A percentile compares a stretch with the other conserved stretches of the same genome.
Evolutionary conservation across 1,140 invertebrate genomes (phyloP).

Genomic region (Pararge aegeria): DNA sequence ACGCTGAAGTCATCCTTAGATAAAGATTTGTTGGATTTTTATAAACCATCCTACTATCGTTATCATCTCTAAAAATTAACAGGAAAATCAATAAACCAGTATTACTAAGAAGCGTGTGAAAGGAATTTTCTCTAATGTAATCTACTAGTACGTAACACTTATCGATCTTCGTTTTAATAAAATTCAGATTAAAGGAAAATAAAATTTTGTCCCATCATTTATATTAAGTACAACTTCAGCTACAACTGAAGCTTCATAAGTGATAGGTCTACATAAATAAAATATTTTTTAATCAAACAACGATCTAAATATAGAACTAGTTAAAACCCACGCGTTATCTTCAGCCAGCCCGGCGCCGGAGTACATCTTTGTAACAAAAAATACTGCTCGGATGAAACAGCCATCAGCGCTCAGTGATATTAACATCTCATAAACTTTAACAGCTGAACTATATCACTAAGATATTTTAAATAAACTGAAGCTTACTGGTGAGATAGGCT

Average conservation of each 20-base stretch:
- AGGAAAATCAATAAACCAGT: not conserved
- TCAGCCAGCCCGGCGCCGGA: not conserved
- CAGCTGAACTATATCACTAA: not conserved
- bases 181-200: too few relatives aligned
- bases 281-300: too few relatives aligned
- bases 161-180: too few relatives aligned
- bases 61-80: not conserved
- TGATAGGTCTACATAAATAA: too few relatives aligned
- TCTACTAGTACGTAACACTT: too few relatives aligned
- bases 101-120: too few relatives aligned
- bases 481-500: too few relatives aligned
- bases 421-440: not conserved
- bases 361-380: not conserved
- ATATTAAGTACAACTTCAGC: too few relatives aligned
- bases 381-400: not conserved
- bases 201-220: too few relatives aligned
- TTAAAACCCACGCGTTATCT: not conserved
- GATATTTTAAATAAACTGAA: not conserved
- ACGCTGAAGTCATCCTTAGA: conserved; percentile 19
- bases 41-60: not conserved
- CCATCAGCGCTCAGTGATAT: not conserved
- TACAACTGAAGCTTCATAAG: too few relatives aligned
- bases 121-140: not conserved
- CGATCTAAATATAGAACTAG: not conserved
- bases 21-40: not conserved